Conservation (phyloP, 2,797 vertebrate species). For the Dendrocincla tyrannina region DNA sequence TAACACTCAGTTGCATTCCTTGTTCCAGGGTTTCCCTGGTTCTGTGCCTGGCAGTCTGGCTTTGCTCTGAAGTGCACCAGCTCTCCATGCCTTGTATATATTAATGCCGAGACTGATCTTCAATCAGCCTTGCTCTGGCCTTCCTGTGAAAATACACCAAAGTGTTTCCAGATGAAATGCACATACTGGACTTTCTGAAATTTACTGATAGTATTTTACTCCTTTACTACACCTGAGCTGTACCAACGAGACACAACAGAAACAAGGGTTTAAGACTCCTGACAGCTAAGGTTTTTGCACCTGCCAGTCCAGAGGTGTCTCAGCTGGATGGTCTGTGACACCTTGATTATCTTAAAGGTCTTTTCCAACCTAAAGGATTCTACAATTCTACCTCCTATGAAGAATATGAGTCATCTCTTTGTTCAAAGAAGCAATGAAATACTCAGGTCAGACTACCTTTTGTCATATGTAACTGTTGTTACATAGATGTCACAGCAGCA, state of each 20-base stretch:
- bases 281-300: conserved; percentile 4
- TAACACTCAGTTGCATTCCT: not conserved
- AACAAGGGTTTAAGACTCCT: conserved; percentile 37
- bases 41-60: not conserved
- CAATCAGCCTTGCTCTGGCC: conserved; percentile 47
- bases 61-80: not conserved
- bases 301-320: not conserved
- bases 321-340: not conserved
- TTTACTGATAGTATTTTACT: conserved; percentile 53
- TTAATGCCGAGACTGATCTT: conserved; percentile 37
- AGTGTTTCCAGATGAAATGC: conserved; percentile 66
- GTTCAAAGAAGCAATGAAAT: not conserved
- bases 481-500: conserved; percentile 29
- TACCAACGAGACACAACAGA: not conserved
- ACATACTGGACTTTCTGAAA: conserved; percentile 69
- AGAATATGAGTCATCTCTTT: not conserved
- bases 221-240: conserved; percentile 16
- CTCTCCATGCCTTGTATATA: conserved; percentile 1
- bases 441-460: conserved; percentile 31
- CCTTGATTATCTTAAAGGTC: not conserved
- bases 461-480: conserved; percentile 7
- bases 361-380: not conserved
- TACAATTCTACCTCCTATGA: not conserved
- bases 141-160: conserved; percentile 56
- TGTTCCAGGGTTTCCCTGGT: not conserved